Evolutionary conservation across 2,113 vertebrate species (phyloP).

Genomic region (Hemibagrus wyckioides): DNA sequence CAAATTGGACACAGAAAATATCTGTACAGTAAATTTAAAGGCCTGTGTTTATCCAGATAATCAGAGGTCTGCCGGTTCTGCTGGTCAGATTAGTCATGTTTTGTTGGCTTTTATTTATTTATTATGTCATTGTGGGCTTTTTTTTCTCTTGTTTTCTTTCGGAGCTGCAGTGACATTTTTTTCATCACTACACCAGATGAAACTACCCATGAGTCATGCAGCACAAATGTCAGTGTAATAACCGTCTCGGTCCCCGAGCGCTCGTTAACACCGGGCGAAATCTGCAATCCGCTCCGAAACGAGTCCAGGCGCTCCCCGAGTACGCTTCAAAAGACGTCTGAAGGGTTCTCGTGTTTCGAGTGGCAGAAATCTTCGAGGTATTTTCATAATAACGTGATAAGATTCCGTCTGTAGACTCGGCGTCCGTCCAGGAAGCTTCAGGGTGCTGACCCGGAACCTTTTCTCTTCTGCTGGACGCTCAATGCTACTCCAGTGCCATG

Average conservation of each 20-base stretch:
- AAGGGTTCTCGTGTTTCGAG: not conserved
- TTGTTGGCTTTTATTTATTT: not conserved
- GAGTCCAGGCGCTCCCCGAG: not conserved
- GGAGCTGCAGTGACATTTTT: not conserved
- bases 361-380: not conserved
- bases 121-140: not conserved
- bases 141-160: not conserved
- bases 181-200: not conserved
- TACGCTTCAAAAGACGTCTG: too few relatives aligned
- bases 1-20: not conserved
- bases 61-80: not conserved
- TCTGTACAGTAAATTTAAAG: not conserved
- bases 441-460: not conserved
- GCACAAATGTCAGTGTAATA: slow-evolving; percentile 13
- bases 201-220: not conserved
- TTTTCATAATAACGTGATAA: not conserved
- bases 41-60: not conserved
- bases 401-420: not conserved
- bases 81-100: not conserved
- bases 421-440: not conserved
- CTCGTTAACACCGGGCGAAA: not conserved
- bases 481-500: not conserved
- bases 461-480: not conserved
- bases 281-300: not conserved
- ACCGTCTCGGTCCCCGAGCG: not conserved